Base-by-base conservation (phyloP, 2,113 vertebrate species). In the Genyomyrus donnyi region DNA sequence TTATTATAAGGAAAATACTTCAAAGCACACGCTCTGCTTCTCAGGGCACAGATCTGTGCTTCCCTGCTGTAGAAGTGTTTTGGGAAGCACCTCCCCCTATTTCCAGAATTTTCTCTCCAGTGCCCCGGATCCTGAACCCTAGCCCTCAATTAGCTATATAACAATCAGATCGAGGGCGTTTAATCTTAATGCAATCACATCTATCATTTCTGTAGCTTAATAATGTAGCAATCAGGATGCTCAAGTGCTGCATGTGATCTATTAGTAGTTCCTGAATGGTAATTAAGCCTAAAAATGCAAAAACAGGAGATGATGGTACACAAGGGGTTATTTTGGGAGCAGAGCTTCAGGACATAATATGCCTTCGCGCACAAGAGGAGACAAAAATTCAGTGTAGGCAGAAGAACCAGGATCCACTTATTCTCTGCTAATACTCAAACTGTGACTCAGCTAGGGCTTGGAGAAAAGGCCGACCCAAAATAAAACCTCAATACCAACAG, bases 161-260 rank as follows among this genome's bases (percentile, higher is more conserved):
- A 91, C 91, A 94, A 94, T 95, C 94, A 95, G 91, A 80, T 89
- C 10, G 70, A 93, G 35, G 58, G 77, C 17, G 15, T 56, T 87
- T 83, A 50, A 88, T 89, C 88, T 87, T 91, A 91, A 88, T 74
- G 77, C 88, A 66, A 85, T 91, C 90, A 90, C 70, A 70, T 89
- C 91, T 90, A 86, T 88, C 5, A 70, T 90, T 91, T 89, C 87
- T 1, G 27, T 45, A 77, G 74, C 21, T 90, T 89, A 35, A 89
- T 89, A 83, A 89, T 90, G 74, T 85, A 88, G 88, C 90, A 90
- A 91, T 92, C 90, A 90, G 70, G 48, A 92, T n/a, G 89, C 66
- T 88, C 80, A 17, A 45, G 90, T 90, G 88, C 89, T 83, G 42
- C 45, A 85, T 70, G 53, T 91, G 91, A 93, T 94, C 93, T 93